phyloP scores from a whole-genome alignment of 1,140 invertebrate species.

The Tetramorium parvispinum region DNA sequence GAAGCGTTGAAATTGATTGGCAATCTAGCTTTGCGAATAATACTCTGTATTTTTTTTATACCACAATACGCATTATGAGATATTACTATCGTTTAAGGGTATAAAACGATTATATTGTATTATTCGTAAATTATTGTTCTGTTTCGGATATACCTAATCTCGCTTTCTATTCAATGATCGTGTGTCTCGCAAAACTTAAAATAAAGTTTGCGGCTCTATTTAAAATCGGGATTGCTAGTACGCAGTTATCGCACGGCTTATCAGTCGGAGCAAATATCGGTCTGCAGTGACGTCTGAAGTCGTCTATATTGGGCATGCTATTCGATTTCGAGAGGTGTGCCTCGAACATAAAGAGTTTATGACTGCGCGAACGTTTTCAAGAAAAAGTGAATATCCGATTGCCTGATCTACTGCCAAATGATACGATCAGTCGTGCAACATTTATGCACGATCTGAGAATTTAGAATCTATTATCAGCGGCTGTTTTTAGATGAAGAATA shows the following conservation, averaged over 20 bases:
- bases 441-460: not conserved
- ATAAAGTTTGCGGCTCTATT: not conserved
- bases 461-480: not conserved
- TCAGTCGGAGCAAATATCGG: conserved; percentile 65
- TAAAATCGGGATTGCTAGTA: conserved; percentile 13
- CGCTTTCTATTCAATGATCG: not conserved
- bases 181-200: not conserved
- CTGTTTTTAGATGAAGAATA: too few species aligned
- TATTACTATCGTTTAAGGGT: too few species aligned
- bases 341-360: conserved; percentile 26
- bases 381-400: not conserved
- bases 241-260: conserved; percentile 66
- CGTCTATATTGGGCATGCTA: conserved; percentile 38
- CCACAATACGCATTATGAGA: too few species aligned
- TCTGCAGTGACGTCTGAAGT: conserved; percentile 39
- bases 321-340: conserved; percentile 51
- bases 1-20: not conserved
- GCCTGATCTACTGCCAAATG: not conserved
- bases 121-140: not conserved
- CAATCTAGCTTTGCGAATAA: not conserved
- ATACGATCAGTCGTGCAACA: not conserved
- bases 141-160: not conserved
- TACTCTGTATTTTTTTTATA: not conserved
- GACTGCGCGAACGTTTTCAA: not conserved
- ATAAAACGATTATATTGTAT: too few species aligned